Base-by-base conservation (phyloP, 2,888 invertebrate species). In the Idaea biselata region DNA sequence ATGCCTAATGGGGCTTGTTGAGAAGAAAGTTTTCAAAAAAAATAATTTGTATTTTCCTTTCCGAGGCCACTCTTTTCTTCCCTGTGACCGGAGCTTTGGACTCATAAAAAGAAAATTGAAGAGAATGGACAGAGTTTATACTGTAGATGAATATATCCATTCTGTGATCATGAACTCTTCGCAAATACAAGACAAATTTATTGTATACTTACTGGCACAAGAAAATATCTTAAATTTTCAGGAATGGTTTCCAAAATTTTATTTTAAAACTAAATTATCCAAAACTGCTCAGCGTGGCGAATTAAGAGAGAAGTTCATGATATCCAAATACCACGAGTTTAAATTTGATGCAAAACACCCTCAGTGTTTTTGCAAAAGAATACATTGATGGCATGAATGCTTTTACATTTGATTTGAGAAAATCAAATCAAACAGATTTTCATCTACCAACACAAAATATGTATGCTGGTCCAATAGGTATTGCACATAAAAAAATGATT, bases 21-120 rank as follows among this genome's bases (percentile, higher is more conserved):
- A 63, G 58, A 63, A 62, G 54, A 64, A 62, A 44, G 60, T 62
- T 55, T 64, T 66, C 56, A 66, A 64, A 54, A 66, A 66, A 64
- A 66, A 64, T 33, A 55, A 66, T 56, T 60, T 64, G 62, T 60
- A 60, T 17, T 66, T 62, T 60, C 65, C 63, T 33, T 62, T 66
- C 18, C 61, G 66, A 58, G 66, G 63, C 16, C 63, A 66, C 60
- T 66, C 66, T 17, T 66, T 66, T 18, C 61, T 66, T 59, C 66
- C 64, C 17, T 66, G 66, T 64, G 66, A 66, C 62, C 18, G 62
- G 18, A 60, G 60, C 32, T 63, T 64, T 64, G 66, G 64, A 33
- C 58, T 66, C 16, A 60, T 56, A 17, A 56, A 60, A 18, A 63
- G 62, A 53, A 65, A 65, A 55, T 17, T 62, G 63, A 65, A 65